Evolutionary conservation across 2,797 vertebrate genomes (phyloP), one percentile per base, ranked within the genome.

Genomic region (Percopsis omiscomaycus): DNA sequence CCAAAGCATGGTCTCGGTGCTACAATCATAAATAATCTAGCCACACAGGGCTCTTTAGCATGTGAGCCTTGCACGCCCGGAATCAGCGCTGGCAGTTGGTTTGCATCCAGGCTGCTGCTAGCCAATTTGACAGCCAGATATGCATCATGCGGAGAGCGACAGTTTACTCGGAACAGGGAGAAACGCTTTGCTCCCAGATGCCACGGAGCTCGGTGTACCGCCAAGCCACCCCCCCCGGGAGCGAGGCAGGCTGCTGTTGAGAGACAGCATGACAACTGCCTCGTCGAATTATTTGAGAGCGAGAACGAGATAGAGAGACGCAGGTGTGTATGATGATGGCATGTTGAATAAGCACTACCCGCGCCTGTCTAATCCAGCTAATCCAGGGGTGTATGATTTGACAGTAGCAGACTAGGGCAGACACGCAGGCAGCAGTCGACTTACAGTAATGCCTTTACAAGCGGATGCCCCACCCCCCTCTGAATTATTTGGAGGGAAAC

Each of bases 261-360:
- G 54, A 66, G 44, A 47, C 30, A 32, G 29, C 3, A 0, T 55
- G 51, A 53, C 50, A 59, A 56, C 51, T 12, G 3, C 59, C 61
- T 68, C 28, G 59, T 69, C 65, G 55, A 71, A 56, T 72, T 72
- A 77, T 55, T 9, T n/a, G 11, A 27, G 12, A 48, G 61, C 22
- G 3, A 13, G 14, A 48, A 9, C 9, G 46, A 4, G 46, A 12
- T 5, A 48, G 46, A 48, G 10, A 48, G 44, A 48, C 46, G 46
- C 14, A n/a, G 14, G 46, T 11, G 44, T 5, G 44, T 22, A 22
- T 22, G 22, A 22, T 22, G 22, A 22, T 22, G 1, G 22, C 22
- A 1, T 22, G 5, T 37, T 37, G 32, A 37, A 37, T 5, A 37
- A 37, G 32, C 32, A 8, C 32, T 37, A 37, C 32, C 32, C 8